A percentile compares a stretch with the other conserved stretches of the same genome.
Conservation (phyloP, 2,797 vertebrate species). For the Syndactyla subalaris region DNA sequence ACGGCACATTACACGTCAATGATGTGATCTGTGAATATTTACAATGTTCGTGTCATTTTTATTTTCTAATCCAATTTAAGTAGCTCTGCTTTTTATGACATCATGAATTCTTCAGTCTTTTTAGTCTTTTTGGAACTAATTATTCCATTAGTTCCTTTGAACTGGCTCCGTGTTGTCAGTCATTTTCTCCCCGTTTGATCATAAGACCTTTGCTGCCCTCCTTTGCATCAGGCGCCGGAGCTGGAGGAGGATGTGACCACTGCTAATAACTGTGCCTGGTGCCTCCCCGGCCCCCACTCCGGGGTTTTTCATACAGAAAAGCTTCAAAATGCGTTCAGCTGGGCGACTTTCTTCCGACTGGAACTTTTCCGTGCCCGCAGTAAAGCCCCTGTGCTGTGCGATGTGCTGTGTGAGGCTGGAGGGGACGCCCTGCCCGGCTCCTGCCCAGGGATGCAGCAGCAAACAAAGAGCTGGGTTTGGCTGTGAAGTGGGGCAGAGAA, state of each 20-base stretch:
- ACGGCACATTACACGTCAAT: constrained; percentile 85
- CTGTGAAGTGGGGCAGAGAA: background rate
- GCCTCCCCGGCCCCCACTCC: background rate
- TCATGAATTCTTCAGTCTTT: constrained; percentile 84
- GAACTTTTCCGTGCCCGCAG: background rate
- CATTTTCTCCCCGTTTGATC: constrained; percentile 73
- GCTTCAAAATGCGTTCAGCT: background rate
- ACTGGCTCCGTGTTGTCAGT: constrained; percentile 75
- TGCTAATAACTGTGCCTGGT: background rate
- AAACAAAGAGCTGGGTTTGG: background rate
- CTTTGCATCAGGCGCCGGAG: constrained; percentile 61
- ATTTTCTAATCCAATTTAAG: constrained; percentile 85
- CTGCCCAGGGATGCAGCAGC: background rate
- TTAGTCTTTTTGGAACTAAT: constrained; percentile 84
- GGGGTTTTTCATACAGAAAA: background rate
- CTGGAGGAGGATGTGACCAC: constrained; percentile 24
- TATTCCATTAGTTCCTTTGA: constrained; percentile 80
- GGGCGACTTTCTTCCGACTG: accelerated
- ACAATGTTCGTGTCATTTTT: constrained; percentile 86
- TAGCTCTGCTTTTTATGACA: constrained; percentile 84
- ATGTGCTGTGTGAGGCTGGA: accelerated
- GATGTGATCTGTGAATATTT: constrained; percentile 86
- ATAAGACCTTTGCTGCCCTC: constrained; percentile 75
- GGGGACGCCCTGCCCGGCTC: accelerated
- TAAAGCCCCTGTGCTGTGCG: accelerated